Evolutionary conservation across 2,888 invertebrate species (phyloP).

Genomic region (Drosophila mimetica): DNA sequence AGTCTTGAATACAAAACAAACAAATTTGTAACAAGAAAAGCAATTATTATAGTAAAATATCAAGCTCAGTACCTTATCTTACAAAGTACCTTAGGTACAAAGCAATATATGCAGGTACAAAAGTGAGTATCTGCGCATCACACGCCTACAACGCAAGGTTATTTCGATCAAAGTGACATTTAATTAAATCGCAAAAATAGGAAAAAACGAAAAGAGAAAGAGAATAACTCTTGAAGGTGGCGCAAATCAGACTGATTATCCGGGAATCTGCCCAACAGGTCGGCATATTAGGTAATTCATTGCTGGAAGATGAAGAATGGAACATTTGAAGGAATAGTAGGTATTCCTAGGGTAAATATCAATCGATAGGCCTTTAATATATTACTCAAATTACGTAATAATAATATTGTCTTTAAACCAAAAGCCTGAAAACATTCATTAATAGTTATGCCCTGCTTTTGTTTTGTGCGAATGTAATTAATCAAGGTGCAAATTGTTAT

Average conservation of each 20-base stretch:
- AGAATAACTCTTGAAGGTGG: conserved; percentile 11
- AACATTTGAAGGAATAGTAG: too few species aligned
- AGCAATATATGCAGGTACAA: too few species aligned
- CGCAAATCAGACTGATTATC: background rate
- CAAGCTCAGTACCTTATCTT: too few species aligned
- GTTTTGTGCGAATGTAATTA: background rate
- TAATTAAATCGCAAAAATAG: conserved; percentile 63
- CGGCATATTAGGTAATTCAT: conserved; percentile 3
- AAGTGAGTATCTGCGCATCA: background rate
- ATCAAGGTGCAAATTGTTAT: conserved; percentile 10
- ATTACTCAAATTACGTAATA: background rate
- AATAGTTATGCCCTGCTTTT: too few species aligned
- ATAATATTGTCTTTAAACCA: too few species aligned
- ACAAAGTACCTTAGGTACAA: too few species aligned
- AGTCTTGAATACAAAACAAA: too few species aligned
- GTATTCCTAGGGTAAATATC: too few species aligned
- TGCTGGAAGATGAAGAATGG: background rate
- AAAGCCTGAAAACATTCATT: background rate
- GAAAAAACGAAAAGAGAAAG: background rate
- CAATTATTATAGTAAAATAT: too few species aligned
- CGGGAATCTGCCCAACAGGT: background rate
- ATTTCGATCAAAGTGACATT: conserved; percentile 73
- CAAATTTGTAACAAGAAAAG: too few species aligned
- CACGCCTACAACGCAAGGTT: conserved; percentile 46
- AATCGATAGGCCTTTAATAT: background rate